Evolutionary conservation across 2,797 vertebrate species (phyloP).

Genomic region (Podargus strigoides): DNA sequence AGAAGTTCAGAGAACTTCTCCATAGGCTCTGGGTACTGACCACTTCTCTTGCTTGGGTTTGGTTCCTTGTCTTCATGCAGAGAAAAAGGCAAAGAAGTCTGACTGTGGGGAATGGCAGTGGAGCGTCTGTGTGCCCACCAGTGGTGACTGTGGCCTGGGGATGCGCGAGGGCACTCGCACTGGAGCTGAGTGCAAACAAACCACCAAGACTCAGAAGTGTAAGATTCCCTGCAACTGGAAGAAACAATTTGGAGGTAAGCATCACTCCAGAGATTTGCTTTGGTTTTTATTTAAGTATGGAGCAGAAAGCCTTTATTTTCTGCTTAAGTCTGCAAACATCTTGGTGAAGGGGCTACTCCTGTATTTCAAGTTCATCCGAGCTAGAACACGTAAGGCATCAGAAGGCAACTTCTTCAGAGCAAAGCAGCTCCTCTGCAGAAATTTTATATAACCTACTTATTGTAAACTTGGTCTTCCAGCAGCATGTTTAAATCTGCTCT

Average conservation of each 20-base stretch:
- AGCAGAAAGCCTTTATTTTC: not conserved
- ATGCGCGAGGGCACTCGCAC: conserved; percentile 91
- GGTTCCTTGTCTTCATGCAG: conserved; percentile 67
- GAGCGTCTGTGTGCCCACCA: conserved; percentile 94
- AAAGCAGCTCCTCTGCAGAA: not conserved
- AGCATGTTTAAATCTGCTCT: not conserved
- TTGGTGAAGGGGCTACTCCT: not conserved
- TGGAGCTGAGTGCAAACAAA: conserved; percentile 91
- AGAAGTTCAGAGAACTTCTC: not conserved
- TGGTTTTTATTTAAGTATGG: not conserved
- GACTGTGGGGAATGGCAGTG: conserved; percentile 98
- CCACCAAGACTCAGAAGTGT: conserved; percentile 95
- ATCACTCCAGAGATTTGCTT: accelerated
- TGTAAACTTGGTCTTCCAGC: not conserved
- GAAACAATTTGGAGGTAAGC: conserved; percentile 94
- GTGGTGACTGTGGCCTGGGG: conserved; percentile 90
- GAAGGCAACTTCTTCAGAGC: not conserved
- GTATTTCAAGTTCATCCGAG: not conserved
- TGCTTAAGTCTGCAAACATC: not conserved
- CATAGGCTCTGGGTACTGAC: not conserved
- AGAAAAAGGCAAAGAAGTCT: conserved; percentile 92
- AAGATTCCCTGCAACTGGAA: conserved; percentile 99
- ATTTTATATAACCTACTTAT: not conserved
- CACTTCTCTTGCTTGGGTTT: not conserved
- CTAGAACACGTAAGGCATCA: not conserved